phyloP scores from a whole-genome alignment of 2,888 invertebrate species.

The Sarcophaga subvicina region DNA sequence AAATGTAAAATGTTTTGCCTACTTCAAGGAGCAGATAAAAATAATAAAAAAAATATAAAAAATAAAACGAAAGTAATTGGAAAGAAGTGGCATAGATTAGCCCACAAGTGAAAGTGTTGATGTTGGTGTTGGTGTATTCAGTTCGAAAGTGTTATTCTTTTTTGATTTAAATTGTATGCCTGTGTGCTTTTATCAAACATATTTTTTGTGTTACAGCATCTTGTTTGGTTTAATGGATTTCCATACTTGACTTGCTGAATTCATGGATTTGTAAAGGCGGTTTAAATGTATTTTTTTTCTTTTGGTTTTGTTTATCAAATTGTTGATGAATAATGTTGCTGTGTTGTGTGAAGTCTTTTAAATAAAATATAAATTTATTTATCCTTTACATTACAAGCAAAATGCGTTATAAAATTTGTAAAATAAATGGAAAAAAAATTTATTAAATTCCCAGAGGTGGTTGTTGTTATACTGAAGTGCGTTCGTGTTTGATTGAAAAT shows the following conservation, averaged over 20 bases:
- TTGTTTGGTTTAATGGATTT: not conserved
- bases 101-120: not conserved
- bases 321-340: not conserved
- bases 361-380: conserved; percentile 19
- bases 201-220: not conserved
- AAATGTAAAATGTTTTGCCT: not conserved
- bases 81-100: not conserved
- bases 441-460: conserved; percentile 6
- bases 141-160: not conserved
- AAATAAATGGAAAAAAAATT: not conserved
- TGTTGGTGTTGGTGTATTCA: not conserved
- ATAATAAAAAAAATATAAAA: not conserved
- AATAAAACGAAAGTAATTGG: not conserved
- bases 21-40: not conserved
- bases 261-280: not conserved
- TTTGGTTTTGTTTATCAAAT: not conserved
- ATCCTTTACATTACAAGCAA: not conserved
- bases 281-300: not conserved
- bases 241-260: not conserved
- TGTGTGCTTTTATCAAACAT: not conserved
- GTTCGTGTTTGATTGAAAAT: conserved; percentile 15
- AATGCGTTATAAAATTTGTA: not conserved
- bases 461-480: not conserved
- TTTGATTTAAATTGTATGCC: not conserved
- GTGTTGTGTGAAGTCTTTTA: too few species aligned